phyloP scores from a whole-genome alignment of 2,888 invertebrate species.

The Aricia artaxerxes region DNA sequence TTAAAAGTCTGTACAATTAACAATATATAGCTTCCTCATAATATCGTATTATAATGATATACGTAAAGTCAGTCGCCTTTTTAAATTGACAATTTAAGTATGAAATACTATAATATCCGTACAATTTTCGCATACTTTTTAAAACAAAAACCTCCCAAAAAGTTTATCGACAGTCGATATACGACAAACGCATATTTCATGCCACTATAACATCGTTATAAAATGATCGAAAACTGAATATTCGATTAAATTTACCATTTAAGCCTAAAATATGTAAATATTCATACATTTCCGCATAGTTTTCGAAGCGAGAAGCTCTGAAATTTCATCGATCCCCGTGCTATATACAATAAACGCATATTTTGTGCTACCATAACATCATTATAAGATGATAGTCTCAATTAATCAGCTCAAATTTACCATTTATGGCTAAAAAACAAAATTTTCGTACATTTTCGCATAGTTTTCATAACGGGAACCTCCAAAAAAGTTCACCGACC shows the following conservation, averaged over 20 bases:
- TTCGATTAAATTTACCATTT: background rate
- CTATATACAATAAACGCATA: too few relatives aligned
- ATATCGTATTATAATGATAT: too few relatives aligned
- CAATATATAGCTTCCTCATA: background rate
- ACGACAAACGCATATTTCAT: too few relatives aligned
- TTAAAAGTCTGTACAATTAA: background rate
- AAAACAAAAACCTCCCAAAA: background rate
- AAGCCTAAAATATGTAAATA: background rate
- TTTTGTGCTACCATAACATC: background rate
- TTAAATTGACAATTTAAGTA: too few relatives aligned
- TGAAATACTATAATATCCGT: too few relatives aligned
- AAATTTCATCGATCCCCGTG: background rate
- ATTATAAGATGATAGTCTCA: background rate
- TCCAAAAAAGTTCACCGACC: conserved; percentile 72
- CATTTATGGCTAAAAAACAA: background rate
- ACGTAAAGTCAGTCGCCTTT: too few relatives aligned
- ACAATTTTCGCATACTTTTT: background rate
- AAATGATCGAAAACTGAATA: background rate
- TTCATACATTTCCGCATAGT: background rate
- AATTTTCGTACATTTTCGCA: background rate
- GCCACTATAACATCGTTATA: background rate
- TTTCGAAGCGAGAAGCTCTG: conserved; percentile 32
- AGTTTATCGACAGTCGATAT: too few relatives aligned
- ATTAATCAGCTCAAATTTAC: background rate
- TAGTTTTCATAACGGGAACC: conserved; percentile 31